These are phyloP conservation scores for Reticulitermes lucifugus DNA, from an alignment of 2,888 invertebrate species.

Conservation along the genomic window DNA sequence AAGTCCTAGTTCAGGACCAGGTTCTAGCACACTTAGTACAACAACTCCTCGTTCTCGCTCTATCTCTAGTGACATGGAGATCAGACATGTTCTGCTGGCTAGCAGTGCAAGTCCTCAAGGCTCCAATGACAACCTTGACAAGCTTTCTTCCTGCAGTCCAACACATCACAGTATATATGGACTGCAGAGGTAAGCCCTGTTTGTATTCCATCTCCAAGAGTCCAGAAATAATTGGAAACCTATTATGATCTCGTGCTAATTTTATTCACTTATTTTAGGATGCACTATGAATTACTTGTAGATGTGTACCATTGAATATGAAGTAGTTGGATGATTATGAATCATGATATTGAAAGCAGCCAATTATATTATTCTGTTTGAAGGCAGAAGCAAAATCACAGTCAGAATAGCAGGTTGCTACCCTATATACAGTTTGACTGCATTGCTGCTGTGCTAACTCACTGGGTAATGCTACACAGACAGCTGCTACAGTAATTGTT, in stretches of 20 bases:
- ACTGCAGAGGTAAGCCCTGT: conserved; percentile 48
- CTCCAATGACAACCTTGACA: conserved; percentile 58
- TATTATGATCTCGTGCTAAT: too few species aligned
- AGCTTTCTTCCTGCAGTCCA: conserved; percentile 56
- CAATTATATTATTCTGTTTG: background rate
- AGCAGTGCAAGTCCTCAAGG: conserved; percentile 56
- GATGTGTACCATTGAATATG: too few species aligned
- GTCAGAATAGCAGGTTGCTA: too few species aligned
- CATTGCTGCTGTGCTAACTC: too few species aligned
- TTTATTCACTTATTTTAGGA: too few species aligned
- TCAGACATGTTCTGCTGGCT: conserved; percentile 42
- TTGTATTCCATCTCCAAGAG: too few species aligned
- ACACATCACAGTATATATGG: conserved; percentile 55
- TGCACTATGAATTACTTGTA: too few species aligned
- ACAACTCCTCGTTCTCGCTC: conserved; percentile 57
- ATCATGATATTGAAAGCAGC: background rate
- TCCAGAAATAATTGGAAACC: too few species aligned
- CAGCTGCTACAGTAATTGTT: conserved; percentile 2
- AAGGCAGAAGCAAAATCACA: too few species aligned
- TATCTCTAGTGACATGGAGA: conserved; percentile 58
- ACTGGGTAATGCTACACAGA: background rate
- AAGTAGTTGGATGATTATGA: background rate
- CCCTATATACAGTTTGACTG: too few species aligned
- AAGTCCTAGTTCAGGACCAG: conserved; percentile 56
- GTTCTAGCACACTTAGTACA: conserved; percentile 52